phyloP scores from a whole-genome alignment of 2,113 vertebrate species.

The Pollachius pollachius region DNA sequence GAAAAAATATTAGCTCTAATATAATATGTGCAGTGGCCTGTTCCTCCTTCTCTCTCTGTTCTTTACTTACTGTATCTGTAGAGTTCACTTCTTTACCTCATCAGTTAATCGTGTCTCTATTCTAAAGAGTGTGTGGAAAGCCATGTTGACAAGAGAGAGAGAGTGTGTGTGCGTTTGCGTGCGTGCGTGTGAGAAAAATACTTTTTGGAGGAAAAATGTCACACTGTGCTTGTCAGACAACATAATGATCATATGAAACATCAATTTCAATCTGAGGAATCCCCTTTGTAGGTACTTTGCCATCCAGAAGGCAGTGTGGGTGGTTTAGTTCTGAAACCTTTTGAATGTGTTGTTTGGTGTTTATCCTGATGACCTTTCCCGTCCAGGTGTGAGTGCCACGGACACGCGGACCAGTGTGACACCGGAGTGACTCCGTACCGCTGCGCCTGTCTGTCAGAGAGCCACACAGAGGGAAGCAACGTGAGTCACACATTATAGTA shows the following conservation, averaged over 20 bases:
- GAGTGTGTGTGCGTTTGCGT: neutral
- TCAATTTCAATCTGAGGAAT: too few species aligned
- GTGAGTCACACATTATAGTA: slow-evolving; percentile 73
- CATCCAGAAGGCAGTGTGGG: too few species aligned
- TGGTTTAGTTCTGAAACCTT: too few species aligned
- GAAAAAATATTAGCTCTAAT: slow-evolving; percentile 71
- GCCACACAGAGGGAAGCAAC: slow-evolving; percentile 82
- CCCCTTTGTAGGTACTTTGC: too few species aligned
- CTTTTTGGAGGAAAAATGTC: too few species aligned
- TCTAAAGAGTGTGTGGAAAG: slow-evolving; percentile 25
- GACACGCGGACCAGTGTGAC: slow-evolving; percentile 84
- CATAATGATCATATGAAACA: too few species aligned
- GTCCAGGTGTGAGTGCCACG: slow-evolving; percentile 86
- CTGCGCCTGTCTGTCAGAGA: slow-evolving; percentile 81
- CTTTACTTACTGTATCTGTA: slow-evolving; percentile 22
- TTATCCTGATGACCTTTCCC: neutral
- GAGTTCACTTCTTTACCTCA: neutral
- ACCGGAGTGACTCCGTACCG: slow-evolving; percentile 72
- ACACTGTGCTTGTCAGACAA: too few species aligned
- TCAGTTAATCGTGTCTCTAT: neutral
- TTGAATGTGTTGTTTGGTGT: too few species aligned
- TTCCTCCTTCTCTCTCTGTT: slow-evolving; percentile 34
- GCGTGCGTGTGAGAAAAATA: neutral
- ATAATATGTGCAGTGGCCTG: slow-evolving; percentile 43
- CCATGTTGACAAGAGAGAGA: neutral